Conservation (phyloP, 1,140 invertebrate species). For the Diorhabda elongata region DNA sequence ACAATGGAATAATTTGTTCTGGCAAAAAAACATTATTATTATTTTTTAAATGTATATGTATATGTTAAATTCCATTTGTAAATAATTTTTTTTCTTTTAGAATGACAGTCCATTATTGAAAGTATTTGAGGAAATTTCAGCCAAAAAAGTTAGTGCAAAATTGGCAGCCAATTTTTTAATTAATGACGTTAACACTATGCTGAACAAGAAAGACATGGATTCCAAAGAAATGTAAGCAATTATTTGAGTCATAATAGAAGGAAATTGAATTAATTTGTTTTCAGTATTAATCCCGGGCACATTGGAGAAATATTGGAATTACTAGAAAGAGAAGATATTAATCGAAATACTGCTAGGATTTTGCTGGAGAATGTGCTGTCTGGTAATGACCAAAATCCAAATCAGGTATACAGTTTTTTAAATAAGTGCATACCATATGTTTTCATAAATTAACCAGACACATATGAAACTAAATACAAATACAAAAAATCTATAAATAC, state of each 20-base stretch:
- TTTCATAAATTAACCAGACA: no score
- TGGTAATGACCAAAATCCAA: slow-evolving; percentile 45
- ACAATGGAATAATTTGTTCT: no score
- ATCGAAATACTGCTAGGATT: slow-evolving; percentile 53
- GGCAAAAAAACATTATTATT: no score
- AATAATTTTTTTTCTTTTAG: slow-evolving; percentile 49
- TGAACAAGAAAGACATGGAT: slow-evolving; percentile 61
- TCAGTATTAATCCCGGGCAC: slow-evolving; percentile 48
- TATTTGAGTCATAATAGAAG: slow-evolving; percentile 21
- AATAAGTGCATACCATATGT: no score
- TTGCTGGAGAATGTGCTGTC: slow-evolving; percentile 55
- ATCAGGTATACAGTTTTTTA: slow-evolving; percentile 43
- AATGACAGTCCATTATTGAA: slow-evolving; percentile 60
- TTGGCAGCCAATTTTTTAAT: slow-evolving; percentile 63
- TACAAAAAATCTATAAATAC: no score
- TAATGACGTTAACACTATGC: slow-evolving; percentile 59
- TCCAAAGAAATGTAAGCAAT: slow-evolving; percentile 53
- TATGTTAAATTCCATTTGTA: background rate
- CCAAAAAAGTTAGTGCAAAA: slow-evolving; percentile 53
- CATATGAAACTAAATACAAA: no score
- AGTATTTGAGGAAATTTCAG: slow-evolving; percentile 59
- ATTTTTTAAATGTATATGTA: no score
- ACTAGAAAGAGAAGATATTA: slow-evolving; percentile 57
- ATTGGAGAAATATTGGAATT: slow-evolving; percentile 60
- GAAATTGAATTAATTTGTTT: slow-evolving; percentile 33